Conservation (phyloP, 30 jellyfish, hydroid and myxozoan species). For the Morbakka virulenta region DNA sequence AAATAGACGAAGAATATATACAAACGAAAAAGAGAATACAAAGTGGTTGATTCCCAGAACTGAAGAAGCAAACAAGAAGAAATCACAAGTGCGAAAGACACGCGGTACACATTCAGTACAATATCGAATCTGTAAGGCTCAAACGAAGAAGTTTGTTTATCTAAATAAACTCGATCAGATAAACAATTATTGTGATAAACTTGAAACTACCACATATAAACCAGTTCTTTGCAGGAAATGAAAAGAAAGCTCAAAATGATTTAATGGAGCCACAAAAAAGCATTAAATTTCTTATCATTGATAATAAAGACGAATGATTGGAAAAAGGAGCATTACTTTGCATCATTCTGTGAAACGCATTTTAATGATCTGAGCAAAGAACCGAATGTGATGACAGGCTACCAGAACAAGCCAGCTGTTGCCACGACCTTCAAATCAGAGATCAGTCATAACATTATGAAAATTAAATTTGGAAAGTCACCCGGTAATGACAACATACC, state of each 20-base stretch:
- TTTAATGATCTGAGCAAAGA: slow-evolving; percentile 9
- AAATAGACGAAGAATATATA: no score
- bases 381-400: slow-evolving; percentile 6
- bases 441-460: slow-evolving; percentile 3
- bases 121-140: no score
- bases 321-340: slow-evolving; percentile 9
- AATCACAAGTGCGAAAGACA: no score
- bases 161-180: no score
- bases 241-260: slow-evolving; percentile 3
- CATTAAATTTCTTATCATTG: neutral
- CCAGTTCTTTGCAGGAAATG: slow-evolving; percentile 1
- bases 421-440: slow-evolving; percentile 4
- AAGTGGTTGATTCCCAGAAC: no score
- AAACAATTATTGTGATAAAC: no score
- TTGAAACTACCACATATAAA: neutral
- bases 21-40: no score
- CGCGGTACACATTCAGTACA: no score
- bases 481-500: slow-evolving; percentile 12
- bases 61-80: no score
- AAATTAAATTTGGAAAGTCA: slow-evolving; percentile 1
- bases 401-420: slow-evolving; percentile 7
- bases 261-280: neutral
- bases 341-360: slow-evolving; percentile 5
- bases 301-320: neutral
- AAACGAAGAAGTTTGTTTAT: no score